phyloP scores from a whole-genome alignment of 2,888 invertebrate species.

The Platycnemis pennipes region DNA sequence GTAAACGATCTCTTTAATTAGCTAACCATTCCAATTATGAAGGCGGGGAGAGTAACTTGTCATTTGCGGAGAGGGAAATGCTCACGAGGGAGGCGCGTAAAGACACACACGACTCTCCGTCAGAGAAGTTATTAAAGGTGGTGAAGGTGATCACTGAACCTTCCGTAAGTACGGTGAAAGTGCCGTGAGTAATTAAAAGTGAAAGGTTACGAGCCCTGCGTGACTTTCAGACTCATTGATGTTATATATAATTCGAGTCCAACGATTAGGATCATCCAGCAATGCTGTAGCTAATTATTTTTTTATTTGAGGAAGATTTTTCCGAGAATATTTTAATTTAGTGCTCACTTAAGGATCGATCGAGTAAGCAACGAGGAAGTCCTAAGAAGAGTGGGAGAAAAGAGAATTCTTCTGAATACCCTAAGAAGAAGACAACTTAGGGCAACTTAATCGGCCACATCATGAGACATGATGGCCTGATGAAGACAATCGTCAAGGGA shows the following conservation, averaged over 20 bases:
- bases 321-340: background rate
- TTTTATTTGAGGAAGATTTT: background rate
- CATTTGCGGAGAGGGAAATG: background rate
- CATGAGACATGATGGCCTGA: no score
- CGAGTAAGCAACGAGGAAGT: background rate
- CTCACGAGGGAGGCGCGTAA: background rate
- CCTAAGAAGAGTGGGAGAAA: no score
- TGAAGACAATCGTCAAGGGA: no score
- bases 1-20: no score
- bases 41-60: background rate
- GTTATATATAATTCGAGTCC: background rate
- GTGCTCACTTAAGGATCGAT: no score
- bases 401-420: no score
- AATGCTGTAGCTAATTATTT: background rate
- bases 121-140: background rate
- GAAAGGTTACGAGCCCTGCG: background rate
- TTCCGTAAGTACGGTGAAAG: background rate
- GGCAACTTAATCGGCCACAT: no score
- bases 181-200: background rate
- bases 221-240: background rate
- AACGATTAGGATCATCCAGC: background rate
- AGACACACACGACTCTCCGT: background rate
- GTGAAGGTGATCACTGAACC: background rate
- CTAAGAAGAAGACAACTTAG: no score
- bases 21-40: background rate